Base-by-base conservation (phyloP, 2,888 invertebrate species). In the Eugnorisma glareosa region DNA sequence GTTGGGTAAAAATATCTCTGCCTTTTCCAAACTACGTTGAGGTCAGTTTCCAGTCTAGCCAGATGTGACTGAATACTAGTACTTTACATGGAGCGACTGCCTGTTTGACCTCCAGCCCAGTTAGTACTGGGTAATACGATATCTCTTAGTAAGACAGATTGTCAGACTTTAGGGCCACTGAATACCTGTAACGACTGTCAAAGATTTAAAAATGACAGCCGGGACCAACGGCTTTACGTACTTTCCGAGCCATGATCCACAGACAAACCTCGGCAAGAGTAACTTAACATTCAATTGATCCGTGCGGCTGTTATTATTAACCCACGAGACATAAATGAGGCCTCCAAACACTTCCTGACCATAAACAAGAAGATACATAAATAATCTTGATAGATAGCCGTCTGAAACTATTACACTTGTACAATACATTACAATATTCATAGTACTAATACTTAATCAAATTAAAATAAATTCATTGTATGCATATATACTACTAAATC, bases 381-480 rank as follows among this genome's bases (percentile, higher is more conserved):
- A 84, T 54, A 54, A 64, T 45, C 0, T 40, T 82, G 82, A 84
- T 59, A 63, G 74, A 80, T 43, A 35, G 63, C 64, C 59, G 64
- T 48, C 1, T 10, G 21, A 31, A 67, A 28, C 40, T 15, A 67
- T 69, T 63, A 63, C 31, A 43, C 11, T 11, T 57, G 18, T 43
- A 40, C 40, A 40, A 2, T 15, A 57, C 11, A n/a, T 57, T 37
- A 57, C 28, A 64, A n/a, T 77, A 40, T 48, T n/a, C 13, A 28
- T 59, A 64, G 35, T n/a, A 5, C 40, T n/a, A 8, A 64, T n/a
- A 40, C 37, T 8, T 24, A 40, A 59, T 45, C 1, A 35, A 67
- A 82, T 79, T 64, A 21, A 40, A 73, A 64, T 79, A 48, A 40
- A 77, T 83, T 77, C 67, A 78, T 81, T 71, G 54, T 84, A 74